Base-by-base conservation (phyloP, 2,888 invertebrate species). In the Tiliacea citrago region DNA sequence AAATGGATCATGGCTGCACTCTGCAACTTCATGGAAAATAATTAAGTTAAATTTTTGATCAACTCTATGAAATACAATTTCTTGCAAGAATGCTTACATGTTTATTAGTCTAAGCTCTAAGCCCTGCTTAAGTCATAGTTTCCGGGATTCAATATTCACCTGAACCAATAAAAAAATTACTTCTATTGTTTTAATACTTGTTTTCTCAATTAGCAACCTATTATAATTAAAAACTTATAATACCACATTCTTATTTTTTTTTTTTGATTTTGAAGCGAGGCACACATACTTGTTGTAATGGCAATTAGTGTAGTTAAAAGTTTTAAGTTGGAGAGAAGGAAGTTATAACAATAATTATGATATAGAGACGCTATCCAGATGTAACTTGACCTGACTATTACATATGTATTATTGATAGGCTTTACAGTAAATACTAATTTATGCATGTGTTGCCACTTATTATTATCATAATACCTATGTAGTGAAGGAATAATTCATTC, bases 301-400 rank as follows among this genome's bases (percentile, higher is more conserved):
- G 6, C 24, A 47, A 57, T 45, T 35, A 29, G n/a, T 60, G 21
- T 45, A 53, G 18, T 60, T 73, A 73, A 73, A 60, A 60, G 58
- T 73, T 55, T 2, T 47, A 29, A 55, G 16, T 79, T 47, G 45
- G 21, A 60, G 60, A 61, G 61, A 71, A 71, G 61, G 49, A 79
- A 71, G 72, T 60, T 53, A 18, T 53, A 39, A 47, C 69, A 78
- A 42, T n/a, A n/a, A n/a, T n/a, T n/a, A 49, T 24, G 21, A 49
- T 76, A 18, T 55, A 62, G 35, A 51, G 49, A 35, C 2, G 1
- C 35, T 80, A 77, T 72, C 73, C 62, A 75, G 55, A 81, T 75
- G 81, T 63, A 77, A 81, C 75, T 53, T 75, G 75, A 77, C 60
- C 77, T 47, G n/a, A 47, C 39, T 66, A 35, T 49, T 49, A 61